Evolutionary conservation across 2,888 invertebrate genomes (phyloP).

Genomic region (Julus scanicus): DNA sequence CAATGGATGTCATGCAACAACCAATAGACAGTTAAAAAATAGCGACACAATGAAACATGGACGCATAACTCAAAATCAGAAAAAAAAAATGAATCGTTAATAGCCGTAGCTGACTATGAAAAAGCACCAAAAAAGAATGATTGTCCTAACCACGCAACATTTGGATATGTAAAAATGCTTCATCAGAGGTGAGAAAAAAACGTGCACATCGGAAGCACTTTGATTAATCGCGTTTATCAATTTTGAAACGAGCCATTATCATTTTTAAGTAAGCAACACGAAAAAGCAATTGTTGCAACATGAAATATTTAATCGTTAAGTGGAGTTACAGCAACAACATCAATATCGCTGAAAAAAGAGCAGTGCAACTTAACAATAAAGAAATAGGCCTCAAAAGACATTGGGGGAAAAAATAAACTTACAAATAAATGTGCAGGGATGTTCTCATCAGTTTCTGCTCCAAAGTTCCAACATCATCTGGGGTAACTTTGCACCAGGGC

Average conservation of each 20-base stretch:
- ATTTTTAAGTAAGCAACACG: background rate
- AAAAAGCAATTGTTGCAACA: background rate
- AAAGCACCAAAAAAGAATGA: background rate
- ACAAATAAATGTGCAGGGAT: no score
- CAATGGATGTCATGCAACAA: background rate
- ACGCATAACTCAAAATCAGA: background rate
- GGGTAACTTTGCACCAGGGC: no score
- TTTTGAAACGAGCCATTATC: background rate
- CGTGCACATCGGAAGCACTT: background rate
- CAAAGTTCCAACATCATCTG: no score
- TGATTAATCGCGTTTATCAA: background rate
- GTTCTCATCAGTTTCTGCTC: no score
- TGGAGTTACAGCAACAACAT: background rate
- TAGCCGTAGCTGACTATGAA: background rate
- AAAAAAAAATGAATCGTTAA: background rate
- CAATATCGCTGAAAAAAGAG: background rate
- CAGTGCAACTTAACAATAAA: no score
- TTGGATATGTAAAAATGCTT: background rate
- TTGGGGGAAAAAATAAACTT: no score
- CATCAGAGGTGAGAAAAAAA: background rate
- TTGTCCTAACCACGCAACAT: background rate
- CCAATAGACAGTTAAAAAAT: background rate
- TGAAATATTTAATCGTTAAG: background rate
- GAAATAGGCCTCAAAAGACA: no score
- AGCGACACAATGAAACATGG: conserved; percentile 10